These are phyloP conservation scores for Drosophila yakuba DNA, from an alignment of 1,140 invertebrate species.

Conservation along the genomic window DNA sequence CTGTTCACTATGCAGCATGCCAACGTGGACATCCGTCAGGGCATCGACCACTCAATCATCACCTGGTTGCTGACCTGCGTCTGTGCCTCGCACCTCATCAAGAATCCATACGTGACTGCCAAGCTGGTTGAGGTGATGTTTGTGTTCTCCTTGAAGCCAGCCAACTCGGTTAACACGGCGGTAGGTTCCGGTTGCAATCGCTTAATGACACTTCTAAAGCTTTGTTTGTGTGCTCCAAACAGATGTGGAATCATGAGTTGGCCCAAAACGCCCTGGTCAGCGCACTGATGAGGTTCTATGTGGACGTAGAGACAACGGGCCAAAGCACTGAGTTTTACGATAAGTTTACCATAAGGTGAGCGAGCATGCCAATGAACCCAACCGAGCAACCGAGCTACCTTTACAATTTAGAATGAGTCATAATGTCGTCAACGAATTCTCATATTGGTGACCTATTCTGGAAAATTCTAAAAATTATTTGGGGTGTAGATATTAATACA, in stretches of 20 bases:
- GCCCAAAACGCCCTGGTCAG: conserved; percentile 93
- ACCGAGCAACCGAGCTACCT: too few species aligned
- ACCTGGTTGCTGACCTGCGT: conserved; percentile 95
- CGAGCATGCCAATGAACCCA: conserved; percentile 2
- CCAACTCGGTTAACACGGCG: conserved; percentile 85
- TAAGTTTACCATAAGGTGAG: conserved; percentile 96
- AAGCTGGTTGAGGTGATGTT: conserved; percentile 98
- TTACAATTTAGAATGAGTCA: background rate
- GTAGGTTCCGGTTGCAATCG: conserved; percentile 66
- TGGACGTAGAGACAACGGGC: conserved; percentile 98
- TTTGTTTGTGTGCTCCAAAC: conserved; percentile 21
- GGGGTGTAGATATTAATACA: too few species aligned
- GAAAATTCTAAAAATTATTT: too few species aligned
- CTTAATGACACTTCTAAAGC: background rate
- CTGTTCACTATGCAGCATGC: conserved; percentile 95
- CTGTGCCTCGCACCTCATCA: conserved; percentile 95
- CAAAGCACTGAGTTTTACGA: conserved; percentile 99
- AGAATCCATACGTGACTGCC: conserved; percentile 97
- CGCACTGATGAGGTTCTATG: conserved; percentile 98
- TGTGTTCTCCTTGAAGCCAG: conserved; percentile 93
- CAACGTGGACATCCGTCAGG: conserved; percentile 92
- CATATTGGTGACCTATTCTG: too few species aligned
- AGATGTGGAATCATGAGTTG: conserved; percentile 94
- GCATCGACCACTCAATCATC: conserved; percentile 93
- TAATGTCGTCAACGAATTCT: background rate